phyloP scores from a whole-genome alignment of 64 coral and sea anemone species.

The Actinia tenebrosa region DNA sequence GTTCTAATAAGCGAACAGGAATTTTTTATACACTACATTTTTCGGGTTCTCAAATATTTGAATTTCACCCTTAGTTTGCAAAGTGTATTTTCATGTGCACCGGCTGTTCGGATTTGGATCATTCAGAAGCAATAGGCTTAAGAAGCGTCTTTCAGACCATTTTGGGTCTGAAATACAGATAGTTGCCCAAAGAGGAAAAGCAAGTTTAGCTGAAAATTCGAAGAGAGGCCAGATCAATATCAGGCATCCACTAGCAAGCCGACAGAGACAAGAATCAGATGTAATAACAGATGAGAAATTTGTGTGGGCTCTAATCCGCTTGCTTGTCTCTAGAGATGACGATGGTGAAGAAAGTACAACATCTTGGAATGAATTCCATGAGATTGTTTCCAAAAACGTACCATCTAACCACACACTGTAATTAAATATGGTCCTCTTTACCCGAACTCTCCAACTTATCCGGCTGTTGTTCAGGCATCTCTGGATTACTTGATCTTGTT shows the following conservation, averaged over 20 bases:
- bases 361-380: slow-evolving; percentile 25
- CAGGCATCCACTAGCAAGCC: slow-evolving; percentile 21
- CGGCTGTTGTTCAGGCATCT: slow-evolving; percentile 21
- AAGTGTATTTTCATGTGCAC: too few relatives aligned
- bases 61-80: too few relatives aligned
- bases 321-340: slow-evolving; percentile 33
- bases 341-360: slow-evolving; percentile 22
- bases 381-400: slow-evolving; percentile 5
- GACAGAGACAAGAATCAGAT: slow-evolving; percentile 16
- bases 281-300: slow-evolving; percentile 14
- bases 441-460: slow-evolving; percentile 5
- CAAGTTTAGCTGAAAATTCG: background rate
- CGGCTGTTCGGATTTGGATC: background rate
- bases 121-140: slow-evolving; percentile 16
- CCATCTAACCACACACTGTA: slow-evolving; percentile 12
- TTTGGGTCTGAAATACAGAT: slow-evolving; percentile 37
- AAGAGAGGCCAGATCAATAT: slow-evolving; percentile 25
- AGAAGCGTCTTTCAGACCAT: slow-evolving; percentile 29
- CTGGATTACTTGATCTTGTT: slow-evolving; percentile 17
- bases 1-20: too few relatives aligned
- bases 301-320: slow-evolving; percentile 26
- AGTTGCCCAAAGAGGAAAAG: slow-evolving; percentile 27
- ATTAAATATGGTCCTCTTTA: slow-evolving; percentile 5
- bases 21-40: too few relatives aligned
- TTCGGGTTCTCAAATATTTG: too few relatives aligned